phyloP scores from a whole-genome alignment of 1,140 invertebrate genomes.

The Melanaphis sacchari region DNA sequence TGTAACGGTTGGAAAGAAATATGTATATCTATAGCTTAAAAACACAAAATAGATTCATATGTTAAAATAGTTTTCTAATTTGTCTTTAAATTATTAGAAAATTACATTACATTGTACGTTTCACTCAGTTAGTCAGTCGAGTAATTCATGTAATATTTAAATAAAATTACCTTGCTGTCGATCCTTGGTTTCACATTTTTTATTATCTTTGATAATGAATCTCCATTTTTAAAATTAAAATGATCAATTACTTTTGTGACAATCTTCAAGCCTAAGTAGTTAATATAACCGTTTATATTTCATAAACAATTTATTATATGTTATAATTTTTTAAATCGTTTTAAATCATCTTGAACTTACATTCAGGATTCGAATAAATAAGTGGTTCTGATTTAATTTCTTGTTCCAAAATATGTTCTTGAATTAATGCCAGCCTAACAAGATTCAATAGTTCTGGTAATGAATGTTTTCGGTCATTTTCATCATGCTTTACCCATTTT shows the following conservation, averaged over 20 bases:
- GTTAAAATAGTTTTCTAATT: no score
- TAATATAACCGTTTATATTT: background rate
- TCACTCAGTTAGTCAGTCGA: background rate
- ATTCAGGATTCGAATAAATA: background rate
- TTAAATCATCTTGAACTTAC: background rate
- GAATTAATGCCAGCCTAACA: background rate
- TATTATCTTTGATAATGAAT: background rate
- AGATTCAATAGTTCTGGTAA: background rate
- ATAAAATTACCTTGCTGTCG: background rate
- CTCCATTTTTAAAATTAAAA: background rate
- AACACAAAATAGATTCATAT: no score
- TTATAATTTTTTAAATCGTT: background rate
- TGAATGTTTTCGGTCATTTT: background rate
- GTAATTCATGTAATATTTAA: background rate
- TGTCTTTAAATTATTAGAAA: no score
- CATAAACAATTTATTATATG: background rate
- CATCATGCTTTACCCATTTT: background rate
- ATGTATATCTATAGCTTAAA: no score
- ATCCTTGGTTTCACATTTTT: background rate
- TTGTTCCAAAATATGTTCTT: background rate
- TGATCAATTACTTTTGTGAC: background rate
- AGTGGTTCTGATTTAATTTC: background rate
- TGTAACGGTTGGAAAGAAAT: no score
- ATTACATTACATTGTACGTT: no score
- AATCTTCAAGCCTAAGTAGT: background rate